Evolutionary conservation across 2,888 invertebrate species (phyloP).

Genomic region (Caenorhabditis becei): DNA sequence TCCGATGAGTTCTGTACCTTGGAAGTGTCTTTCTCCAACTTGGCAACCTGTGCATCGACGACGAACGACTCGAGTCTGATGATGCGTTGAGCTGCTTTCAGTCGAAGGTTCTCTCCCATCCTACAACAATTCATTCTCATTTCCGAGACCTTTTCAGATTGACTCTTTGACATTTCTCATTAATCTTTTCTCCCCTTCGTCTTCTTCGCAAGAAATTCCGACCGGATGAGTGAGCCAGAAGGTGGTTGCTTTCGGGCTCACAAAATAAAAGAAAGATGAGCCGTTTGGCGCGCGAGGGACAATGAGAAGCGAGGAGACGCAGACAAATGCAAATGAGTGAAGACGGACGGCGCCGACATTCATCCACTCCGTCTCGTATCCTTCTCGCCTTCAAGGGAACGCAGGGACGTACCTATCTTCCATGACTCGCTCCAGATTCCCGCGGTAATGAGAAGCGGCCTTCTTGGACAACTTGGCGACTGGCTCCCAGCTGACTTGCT

Average conservation of each 20-base stretch:
- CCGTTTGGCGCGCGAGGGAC: slow-evolving; percentile 14
- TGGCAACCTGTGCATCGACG: slow-evolving; percentile 76
- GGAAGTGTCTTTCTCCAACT: slow-evolving; percentile 75
- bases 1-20: too few species aligned
- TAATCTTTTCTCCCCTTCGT: too few species aligned
- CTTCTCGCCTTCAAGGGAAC: background rate
- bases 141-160: background rate
- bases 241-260: slow-evolving; percentile 33
- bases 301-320: background rate
- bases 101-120: slow-evolving; percentile 77
- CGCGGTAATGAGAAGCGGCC: slow-evolving; percentile 77
- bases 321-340: slow-evolving; percentile 40
- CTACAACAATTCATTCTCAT: slow-evolving; percentile 33
- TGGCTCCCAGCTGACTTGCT: slow-evolving; percentile 70
- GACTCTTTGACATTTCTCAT: background rate
- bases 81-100: slow-evolving; percentile 78
- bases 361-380: slow-evolving; percentile 8
- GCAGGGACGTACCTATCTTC: slow-evolving; percentile 71
- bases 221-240: slow-evolving; percentile 40
- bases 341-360: slow-evolving; percentile 45
- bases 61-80: slow-evolving; percentile 79
- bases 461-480: slow-evolving; percentile 73
- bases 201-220: slow-evolving; percentile 17
- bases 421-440: slow-evolving; percentile 71
- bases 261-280: slow-evolving; percentile 54